Conservation (phyloP, 2,113 vertebrate species). For the Dicaeum eximium region DNA sequence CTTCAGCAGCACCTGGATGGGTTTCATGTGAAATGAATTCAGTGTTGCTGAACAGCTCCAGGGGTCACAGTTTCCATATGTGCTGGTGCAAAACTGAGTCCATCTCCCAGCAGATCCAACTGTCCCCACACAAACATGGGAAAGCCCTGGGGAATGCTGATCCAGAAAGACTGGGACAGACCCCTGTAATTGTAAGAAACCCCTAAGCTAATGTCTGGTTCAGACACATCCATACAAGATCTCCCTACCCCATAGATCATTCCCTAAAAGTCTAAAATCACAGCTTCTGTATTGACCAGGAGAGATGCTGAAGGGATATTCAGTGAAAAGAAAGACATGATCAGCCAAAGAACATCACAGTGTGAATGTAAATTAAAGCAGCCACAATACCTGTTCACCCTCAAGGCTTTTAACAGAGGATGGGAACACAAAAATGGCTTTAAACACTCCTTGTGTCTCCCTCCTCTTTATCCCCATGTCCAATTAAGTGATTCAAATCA, state of each 20-base stretch:
- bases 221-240: neutral
- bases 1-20: neutral
- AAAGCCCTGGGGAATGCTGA: neutral
- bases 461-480: neutral
- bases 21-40: neutral
- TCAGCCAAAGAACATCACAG: neutral
- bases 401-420: neutral
- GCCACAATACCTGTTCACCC: neutral
- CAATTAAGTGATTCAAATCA: neutral
- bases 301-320: neutral
- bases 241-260: neutral
- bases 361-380: neutral
- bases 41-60: neutral
- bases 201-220: neutral
- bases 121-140: fast-evolving
- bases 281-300: neutral
- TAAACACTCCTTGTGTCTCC: neutral
- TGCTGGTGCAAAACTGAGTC: neutral
- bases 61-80: fast-evolving
- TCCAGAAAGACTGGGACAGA: neutral
- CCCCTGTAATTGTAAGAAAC: neutral
- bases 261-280: neutral
- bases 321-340: neutral
- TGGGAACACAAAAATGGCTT: neutral
- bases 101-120: neutral